Evolutionary conservation across 2,888 invertebrate species (phyloP).

Genomic region (Leptopilina drosophilae): DNA sequence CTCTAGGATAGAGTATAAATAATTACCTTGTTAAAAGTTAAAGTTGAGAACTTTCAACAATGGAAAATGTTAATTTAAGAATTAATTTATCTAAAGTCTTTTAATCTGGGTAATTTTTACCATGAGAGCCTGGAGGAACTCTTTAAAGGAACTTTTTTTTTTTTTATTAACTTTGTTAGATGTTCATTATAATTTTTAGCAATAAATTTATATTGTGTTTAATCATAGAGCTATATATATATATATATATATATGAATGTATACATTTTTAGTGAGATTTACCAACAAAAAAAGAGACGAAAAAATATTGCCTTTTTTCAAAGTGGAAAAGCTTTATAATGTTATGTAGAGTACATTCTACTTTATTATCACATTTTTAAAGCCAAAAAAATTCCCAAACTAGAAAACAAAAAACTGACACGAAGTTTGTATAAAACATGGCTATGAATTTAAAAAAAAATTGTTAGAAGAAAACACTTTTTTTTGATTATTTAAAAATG

Average conservation of each 20-base stretch:
- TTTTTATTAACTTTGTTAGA: not conserved
- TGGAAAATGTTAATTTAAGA: not conserved
- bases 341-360: not conserved
- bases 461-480: too few species aligned
- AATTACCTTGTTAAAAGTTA: too few species aligned
- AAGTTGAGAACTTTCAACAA: not conserved
- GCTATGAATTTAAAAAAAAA: too few species aligned
- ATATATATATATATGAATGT: too few species aligned
- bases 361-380: slow-evolving; percentile 2
- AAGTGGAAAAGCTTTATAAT: not conserved
- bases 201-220: too few species aligned
- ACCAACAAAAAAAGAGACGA: too few species aligned
- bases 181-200: too few species aligned
- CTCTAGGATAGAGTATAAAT: not conserved
- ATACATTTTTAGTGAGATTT: too few species aligned
- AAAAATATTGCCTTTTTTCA: not conserved
- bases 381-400: not conserved
- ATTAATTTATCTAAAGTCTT: not conserved
- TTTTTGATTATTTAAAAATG: too few species aligned
- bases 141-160: not conserved
- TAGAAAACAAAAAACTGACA: not conserved
- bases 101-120: not conserved
- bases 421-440: not conserved
- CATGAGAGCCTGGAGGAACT: not conserved
- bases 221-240: too few species aligned